Percentiles rank a stretch among this genome's conserved stretches.
Conservation (phyloP, 2,888 invertebrate species). For the Cantharis flavilabris region DNA sequence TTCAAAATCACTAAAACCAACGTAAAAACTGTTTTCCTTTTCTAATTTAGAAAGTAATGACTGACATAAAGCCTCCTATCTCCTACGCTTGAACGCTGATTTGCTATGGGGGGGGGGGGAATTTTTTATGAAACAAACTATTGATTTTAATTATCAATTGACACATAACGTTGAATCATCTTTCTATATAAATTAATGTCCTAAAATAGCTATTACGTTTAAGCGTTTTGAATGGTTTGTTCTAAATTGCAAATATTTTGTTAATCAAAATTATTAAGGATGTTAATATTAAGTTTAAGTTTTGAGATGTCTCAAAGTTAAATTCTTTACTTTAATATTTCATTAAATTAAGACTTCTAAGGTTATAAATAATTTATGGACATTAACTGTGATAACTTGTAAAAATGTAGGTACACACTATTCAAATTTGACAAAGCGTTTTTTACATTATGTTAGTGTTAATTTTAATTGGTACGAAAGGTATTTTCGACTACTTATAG, state of each 20-base stretch:
- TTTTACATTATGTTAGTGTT: background rate
- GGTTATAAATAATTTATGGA: constrained; percentile 1
- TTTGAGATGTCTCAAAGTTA: background rate
- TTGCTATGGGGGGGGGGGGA: background rate
- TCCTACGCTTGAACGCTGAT: too few species aligned
- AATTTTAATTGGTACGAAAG: background rate
- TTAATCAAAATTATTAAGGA: background rate
- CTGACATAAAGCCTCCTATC: too few species aligned
- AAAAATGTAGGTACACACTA: constrained; percentile 4
- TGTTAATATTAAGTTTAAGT: background rate
- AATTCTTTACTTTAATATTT: background rate
- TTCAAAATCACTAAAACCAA: too few species aligned
- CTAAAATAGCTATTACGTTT: background rate
- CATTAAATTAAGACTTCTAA: background rate
- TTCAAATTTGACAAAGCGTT: constrained; percentile 7
- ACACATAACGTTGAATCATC: background rate
- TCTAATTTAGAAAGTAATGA: too few species aligned
- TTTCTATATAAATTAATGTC: background rate
- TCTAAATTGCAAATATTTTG: background rate
- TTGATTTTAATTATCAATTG: background rate
- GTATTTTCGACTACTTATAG: background rate
- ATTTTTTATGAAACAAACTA: background rate
- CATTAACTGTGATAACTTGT: constrained; percentile 14
- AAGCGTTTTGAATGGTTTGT: background rate
- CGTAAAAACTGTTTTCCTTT: background rate